phyloP scores from a whole-genome alignment of 2,888 invertebrate genomes.

The Melikaiella ostensackeni region DNA sequence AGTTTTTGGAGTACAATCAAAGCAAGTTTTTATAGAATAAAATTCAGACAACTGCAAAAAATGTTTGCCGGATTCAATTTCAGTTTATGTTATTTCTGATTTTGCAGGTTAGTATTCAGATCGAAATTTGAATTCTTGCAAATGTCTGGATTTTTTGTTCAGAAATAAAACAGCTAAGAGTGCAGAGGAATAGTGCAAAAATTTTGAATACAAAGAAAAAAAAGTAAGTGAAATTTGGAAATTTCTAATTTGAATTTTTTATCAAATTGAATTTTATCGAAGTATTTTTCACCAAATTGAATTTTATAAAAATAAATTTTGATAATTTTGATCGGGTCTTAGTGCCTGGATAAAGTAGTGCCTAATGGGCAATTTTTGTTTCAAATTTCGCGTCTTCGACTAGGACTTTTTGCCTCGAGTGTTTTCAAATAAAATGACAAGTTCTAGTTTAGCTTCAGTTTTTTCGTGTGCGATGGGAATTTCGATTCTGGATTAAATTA shows the following conservation, averaged over 20 bases:
- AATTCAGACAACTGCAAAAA: conserved; percentile 7
- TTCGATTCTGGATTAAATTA: conserved; percentile 12
- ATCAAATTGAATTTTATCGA: not conserved
- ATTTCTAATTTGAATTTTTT: not conserved
- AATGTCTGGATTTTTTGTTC: not conserved
- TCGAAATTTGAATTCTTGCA: not conserved
- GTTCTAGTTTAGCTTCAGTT: not conserved
- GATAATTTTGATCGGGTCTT: conserved; percentile 64
- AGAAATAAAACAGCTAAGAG: not conserved
- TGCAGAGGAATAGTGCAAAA: not conserved
- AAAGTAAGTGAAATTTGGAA: not conserved
- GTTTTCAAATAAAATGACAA: conserved; percentile 24
- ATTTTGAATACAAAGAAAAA: not conserved
- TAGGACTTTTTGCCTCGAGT: conserved; percentile 49
- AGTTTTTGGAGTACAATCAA: conserved; percentile 2
- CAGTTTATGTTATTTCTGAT: not conserved
- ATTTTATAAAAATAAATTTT: conserved; percentile 56
- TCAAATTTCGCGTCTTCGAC: conserved; percentile 49
- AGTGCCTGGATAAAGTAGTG: conserved; percentile 75
- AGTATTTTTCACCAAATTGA: not conserved
- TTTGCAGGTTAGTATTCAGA: not conserved
- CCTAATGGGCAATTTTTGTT: conserved; percentile 59
- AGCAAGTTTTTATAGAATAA: not conserved
- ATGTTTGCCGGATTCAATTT: not conserved
- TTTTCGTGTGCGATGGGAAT: conserved; percentile 2